Evolutionary conservation across 1,140 invertebrate genomes (phyloP).

Genomic region (Drosophila teissieri): DNA sequence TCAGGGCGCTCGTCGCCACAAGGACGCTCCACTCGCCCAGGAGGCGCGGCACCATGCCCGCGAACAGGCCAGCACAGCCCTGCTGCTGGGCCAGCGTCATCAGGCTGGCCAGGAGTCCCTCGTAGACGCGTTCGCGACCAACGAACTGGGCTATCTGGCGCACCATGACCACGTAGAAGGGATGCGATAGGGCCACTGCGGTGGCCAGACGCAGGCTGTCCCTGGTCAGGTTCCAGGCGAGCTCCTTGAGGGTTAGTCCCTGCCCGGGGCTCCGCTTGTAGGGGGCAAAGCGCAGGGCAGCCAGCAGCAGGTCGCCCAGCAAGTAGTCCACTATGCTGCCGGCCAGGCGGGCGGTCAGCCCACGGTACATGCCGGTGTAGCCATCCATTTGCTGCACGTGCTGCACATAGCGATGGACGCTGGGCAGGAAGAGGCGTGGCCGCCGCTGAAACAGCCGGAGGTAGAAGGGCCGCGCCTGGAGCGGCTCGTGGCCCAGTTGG

Average conservation of each 20-base stretch:
- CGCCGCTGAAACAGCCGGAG: conserved; percentile 19
- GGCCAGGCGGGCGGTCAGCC: conserved; percentile 36
- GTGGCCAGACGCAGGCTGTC: conserved; percentile 38
- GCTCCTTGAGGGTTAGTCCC: neutral
- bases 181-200: conserved; percentile 44
- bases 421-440: conserved; percentile 28
- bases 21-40: conserved; percentile 43
- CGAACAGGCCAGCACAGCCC: conserved; percentile 38
- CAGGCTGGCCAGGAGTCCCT: conserved; percentile 7
- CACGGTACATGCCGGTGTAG: conserved; percentile 47
- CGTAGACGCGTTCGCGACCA: conserved; percentile 37
- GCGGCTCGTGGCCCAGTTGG: conserved; percentile 61
- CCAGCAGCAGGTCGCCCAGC: conserved; percentile 29
- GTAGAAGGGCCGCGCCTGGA: conserved; percentile 8
- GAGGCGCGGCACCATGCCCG: conserved; percentile 48
- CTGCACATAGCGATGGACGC: conserved; percentile 49
- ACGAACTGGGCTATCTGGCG: conserved; percentile 67
- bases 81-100: neutral
- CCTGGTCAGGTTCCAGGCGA: conserved; percentile 24
- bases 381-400: conserved; percentile 48
- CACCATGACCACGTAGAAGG: conserved; percentile 54
- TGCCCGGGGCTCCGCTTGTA: neutral
- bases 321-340: conserved; percentile 9
- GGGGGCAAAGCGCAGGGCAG: conserved; percentile 2
- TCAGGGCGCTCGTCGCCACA: conserved; percentile 24